Percentiles rank a stretch among this genome's conserved stretches.
These are phyloP conservation scores for Terrapene triunguis DNA, from an alignment of 2,113 vertebrate species.

Conservation along the genomic window DNA sequence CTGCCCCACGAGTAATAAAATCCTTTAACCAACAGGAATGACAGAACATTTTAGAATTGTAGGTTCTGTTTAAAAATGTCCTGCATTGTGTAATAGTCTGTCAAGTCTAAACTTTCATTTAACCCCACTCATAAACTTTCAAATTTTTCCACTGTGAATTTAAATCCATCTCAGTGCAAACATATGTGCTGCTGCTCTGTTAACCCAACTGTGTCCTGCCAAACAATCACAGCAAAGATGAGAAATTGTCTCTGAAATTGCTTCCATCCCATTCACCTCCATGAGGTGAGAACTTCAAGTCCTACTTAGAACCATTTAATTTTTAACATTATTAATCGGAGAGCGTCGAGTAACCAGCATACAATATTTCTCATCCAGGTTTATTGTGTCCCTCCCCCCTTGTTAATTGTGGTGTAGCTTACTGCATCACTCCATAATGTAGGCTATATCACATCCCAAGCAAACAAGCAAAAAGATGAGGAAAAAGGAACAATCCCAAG, in stretches of 20 bases:
- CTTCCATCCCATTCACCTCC: background rate
- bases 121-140: no score
- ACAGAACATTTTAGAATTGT: background rate
- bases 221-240: background rate
- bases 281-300: background rate
- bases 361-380: background rate
- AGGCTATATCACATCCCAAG: background rate
- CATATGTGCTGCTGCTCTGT: background rate
- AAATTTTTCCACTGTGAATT: background rate
- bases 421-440: background rate
- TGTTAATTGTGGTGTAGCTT: background rate
- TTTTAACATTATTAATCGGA: background rate
- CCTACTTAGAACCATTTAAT: background rate
- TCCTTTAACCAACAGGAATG: background rate
- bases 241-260: background rate
- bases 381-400: background rate
- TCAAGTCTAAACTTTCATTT: background rate
- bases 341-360: background rate
- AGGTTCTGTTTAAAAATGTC: background rate
- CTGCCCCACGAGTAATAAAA: background rate
- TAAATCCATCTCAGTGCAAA: background rate
- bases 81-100: background rate
- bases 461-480: background rate
- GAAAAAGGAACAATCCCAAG: background rate
- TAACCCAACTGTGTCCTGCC: background rate